Evolutionary conservation across 2,797 vertebrate genomes (phyloP), one percentile per base, ranked within the genome.

Genomic region (Scarus forsteni): DNA sequence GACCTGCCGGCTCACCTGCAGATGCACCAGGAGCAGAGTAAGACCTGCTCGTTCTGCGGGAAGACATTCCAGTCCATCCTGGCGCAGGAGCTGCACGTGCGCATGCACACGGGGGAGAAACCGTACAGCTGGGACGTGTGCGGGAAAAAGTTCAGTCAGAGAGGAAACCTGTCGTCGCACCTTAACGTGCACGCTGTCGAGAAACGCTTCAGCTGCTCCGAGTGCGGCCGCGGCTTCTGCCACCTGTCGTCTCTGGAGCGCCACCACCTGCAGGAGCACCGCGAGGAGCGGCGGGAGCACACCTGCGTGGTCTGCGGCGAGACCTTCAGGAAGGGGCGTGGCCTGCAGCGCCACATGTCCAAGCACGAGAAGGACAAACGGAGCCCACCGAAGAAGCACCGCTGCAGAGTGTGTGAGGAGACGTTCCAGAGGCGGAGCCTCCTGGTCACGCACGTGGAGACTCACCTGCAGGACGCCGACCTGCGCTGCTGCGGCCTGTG

Each of bases 31-130:
- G 42, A 81, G 11, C 65, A 3, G 36, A 79, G 83, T n/a, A 86
- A 81, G 36, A 86, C 68, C 5, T 91, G 88, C 58, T 54, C 75
- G 0, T 72, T 70, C 66, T 90, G 88, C 0, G 80, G 86, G 8
- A 89, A 86, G 15, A 78, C 34, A 0, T 91, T 91, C 59, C 58
- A 68, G 44, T 89, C 88, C 14, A 88, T 89, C 0, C 46, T 88
- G 60, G 87, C 90, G 0, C 85, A 73, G 73, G 87, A 91, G 61
- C 72, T 89, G n/a, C 90, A 91, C 0, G 49, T 79, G 7, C 79
- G 85, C 0, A 62, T 85, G 34, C 90, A 91, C 77, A 91, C 87
- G 0, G 87, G 88, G 50, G 36, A 89, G 85, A 91, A 92, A 69
- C 62, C 92, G 1, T 72, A 71, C 83, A 7, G 85, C 42, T 90